Evolutionary conservation across 2,888 invertebrate genomes (phyloP).

Genomic region (Ametastegia equiseti): DNA sequence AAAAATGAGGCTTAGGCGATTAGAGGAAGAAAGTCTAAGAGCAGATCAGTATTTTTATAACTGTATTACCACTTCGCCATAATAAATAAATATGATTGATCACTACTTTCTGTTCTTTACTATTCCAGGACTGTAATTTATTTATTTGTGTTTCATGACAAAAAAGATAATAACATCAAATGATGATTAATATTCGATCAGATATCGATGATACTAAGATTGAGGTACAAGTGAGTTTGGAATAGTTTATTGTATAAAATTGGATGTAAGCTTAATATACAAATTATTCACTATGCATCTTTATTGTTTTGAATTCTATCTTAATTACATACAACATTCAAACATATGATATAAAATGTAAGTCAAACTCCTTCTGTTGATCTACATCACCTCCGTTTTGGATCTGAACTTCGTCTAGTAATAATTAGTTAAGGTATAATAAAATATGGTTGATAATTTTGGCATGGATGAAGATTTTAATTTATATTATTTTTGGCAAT

Average conservation of each 20-base stretch:
- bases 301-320: constrained; percentile 67
- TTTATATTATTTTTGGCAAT: background rate
- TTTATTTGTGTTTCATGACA: background rate
- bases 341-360: constrained; percentile 75
- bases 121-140: background rate
- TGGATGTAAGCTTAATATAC: constrained; percentile 71
- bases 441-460: constrained; percentile 10
- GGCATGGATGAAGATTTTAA: constrained; percentile 19
- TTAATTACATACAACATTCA: constrained; percentile 75
- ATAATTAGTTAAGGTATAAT: constrained; percentile 67
- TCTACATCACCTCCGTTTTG: constrained; percentile 74
- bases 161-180: background rate
- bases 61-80: constrained; percentile 64
- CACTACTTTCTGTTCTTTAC: background rate
- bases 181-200: constrained; percentile 4
- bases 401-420: constrained; percentile 74
- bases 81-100: constrained; percentile 45
- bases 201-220: constrained; percentile 1
- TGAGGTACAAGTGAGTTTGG: constrained; percentile 29
- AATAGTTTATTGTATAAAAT: constrained; percentile 69
- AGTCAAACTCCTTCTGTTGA: constrained; percentile 68
- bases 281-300: constrained; percentile 70
- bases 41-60: constrained; percentile 71
- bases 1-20: constrained; percentile 67
- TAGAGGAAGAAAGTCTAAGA: constrained; percentile 70